Evolutionary conservation across 1,140 invertebrate genomes (phyloP).

Genomic region (Pogonomyrmex barbatus): DNA sequence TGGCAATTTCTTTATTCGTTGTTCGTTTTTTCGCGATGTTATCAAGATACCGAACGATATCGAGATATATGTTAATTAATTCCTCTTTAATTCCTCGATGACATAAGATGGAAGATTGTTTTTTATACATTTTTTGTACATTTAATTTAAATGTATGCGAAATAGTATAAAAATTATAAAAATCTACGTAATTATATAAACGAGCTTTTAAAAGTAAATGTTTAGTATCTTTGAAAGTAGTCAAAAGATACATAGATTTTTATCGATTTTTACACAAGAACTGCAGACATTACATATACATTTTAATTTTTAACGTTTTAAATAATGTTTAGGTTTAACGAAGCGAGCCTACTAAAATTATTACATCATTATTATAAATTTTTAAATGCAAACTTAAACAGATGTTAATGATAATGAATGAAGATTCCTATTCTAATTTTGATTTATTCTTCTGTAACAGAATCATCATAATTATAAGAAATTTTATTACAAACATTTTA

Average conservation of each 20-base stretch:
- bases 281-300: not conserved
- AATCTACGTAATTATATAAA: not conserved
- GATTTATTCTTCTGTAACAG: not conserved
- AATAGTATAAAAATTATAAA: not conserved
- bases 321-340: not conserved
- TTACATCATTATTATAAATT: not conserved
- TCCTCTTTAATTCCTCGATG: not conserved
- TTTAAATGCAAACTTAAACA: slow-evolving; percentile 9
- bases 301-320: not conserved
- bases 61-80: not conserved
- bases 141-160: not conserved
- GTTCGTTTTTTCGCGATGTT: slow-evolving; percentile 6
- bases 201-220: not conserved
- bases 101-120: too few relatives aligned
- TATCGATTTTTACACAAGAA: not conserved
- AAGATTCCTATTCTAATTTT: slow-evolving; percentile 9
- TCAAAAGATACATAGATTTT: not conserved
- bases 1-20: not conserved
- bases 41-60: not conserved
- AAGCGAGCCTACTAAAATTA: not conserved
- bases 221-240: not conserved
- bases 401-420: not conserved
- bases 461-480: slow-evolving; percentile 6
- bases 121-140: too few relatives aligned
- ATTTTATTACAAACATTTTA: not conserved